Evolutionary conservation across 92 coral and sea anemone genomes (phyloP).

Genomic region (Metridium senile): DNA sequence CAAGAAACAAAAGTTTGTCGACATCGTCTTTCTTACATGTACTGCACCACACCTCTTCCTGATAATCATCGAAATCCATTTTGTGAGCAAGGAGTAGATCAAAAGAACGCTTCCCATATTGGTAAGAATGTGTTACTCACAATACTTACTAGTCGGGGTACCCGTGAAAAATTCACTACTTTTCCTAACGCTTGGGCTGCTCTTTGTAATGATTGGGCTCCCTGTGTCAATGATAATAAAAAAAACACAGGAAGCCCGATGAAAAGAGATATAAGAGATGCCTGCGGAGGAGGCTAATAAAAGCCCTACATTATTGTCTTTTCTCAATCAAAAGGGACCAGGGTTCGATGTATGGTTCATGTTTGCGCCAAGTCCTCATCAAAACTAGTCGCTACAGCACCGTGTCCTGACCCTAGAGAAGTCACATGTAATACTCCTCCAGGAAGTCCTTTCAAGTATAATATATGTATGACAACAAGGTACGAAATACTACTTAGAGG

Average conservation of each 20-base stretch:
- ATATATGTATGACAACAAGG: slow-evolving; percentile 38
- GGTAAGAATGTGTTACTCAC: background rate
- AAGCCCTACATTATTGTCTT: background rate
- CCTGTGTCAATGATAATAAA: no score
- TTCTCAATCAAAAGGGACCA: background rate
- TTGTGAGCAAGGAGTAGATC: slow-evolving; percentile 33
- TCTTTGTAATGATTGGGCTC: no score
- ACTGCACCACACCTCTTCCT: slow-evolving; percentile 28
- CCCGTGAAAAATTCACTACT: no score
- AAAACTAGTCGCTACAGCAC: background rate
- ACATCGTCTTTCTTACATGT: slow-evolving; percentile 17
- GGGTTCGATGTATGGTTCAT: slow-evolving; percentile 17
- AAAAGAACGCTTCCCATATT: background rate
- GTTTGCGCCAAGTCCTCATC: slow-evolving; percentile 35
- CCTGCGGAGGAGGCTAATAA: no score
- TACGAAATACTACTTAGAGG: background rate
- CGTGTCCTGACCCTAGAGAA: slow-evolving; percentile 23
- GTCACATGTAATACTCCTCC: slow-evolving; percentile 21
- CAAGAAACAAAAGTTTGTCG: slow-evolving; percentile 36
- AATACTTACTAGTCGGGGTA: no score
- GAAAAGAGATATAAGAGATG: no score
- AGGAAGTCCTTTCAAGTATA: slow-evolving; percentile 12
- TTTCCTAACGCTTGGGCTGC: no score
- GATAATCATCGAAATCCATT: slow-evolving; percentile 35
- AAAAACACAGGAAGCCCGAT: no score